Base-by-base conservation (phyloP, 2,888 invertebrate genomes). In the Aphodius sticticus region DNA sequence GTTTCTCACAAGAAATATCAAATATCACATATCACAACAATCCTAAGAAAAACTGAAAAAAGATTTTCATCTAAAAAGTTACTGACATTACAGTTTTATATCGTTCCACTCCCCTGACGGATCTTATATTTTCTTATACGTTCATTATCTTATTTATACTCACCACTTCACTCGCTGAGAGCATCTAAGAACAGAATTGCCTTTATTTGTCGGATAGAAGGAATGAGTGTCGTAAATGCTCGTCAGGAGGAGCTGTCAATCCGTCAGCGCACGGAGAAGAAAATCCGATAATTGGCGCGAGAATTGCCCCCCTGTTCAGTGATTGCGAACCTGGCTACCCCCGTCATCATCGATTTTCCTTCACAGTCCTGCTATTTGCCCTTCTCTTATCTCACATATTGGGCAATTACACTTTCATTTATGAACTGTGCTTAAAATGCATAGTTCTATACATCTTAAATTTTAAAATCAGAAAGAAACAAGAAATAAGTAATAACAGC, bases 241-340 rank as follows among this genome's bases (percentile, higher is more conserved):
- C 12, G 53, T 53, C 74, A 36, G 36, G 74, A 74, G 37, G 74
- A 74, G 74, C 74, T 74, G 74, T 74, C 74, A 74, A 74, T 74
- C 74, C 74, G 37, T 74, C 74, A 74, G 37, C 74, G 35, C 35
- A 36, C 37, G 35, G 74, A 36, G 74, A 74, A 37, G 74, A 74
- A 74, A 74, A 74, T 74, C 74, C 74, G 35, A 74, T 74, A 74
- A 74, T 74, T 74, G 74, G 74, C 74, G 37, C 74, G 26, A 36
- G 74, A 74, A 74, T 36, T 37, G 74, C 26, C 74, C 74, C 35
- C 37, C 74, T 35, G 37, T 74, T 36, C 74, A 36, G 35, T 74
- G 74, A 74, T 74, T 74, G 74, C 74, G 36, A 6, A 35, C 74
- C 35, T n/a, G 36, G 74, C 36, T 9, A n/a, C 36, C 74, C 74